Base-by-base conservation (phyloP, 2,797 vertebrate genomes). In the Hybognathus amarus region DNA sequence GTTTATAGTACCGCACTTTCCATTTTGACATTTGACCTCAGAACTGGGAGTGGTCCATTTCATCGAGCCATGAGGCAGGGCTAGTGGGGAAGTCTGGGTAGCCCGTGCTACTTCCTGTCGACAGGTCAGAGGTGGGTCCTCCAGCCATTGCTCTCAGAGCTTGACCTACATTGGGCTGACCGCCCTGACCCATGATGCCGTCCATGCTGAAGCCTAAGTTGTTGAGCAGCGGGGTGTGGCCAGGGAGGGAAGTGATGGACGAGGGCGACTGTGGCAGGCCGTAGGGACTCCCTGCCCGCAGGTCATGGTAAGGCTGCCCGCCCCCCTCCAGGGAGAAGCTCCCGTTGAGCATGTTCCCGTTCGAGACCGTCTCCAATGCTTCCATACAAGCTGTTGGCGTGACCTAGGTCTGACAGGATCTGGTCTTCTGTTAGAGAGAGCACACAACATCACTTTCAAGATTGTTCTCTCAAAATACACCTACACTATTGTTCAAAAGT, bases 51-150 rank as follows among this genome's bases (percentile, higher is more conserved):
- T 98, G 97, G 95, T 99, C 98, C 98, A 99, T 98, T 92, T 99
- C 98, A 22, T 99, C 98, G 83, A 99, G 96, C 98, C 98, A 99
- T 30, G 98, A 99, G 80, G 96, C 97, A 0, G 98, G 98, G 90
- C 98, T 99, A 83, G 97, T 98, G 88, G 98, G 98, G 94, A 99
- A 99, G 95, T 99, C 98, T 13, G 98, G 98, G 91, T 99, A 99
- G 90, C 98, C 98, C 50, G 98, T 97, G 91, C 98, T 99, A 95
- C 98, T 99, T 59, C 97, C 98, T 17, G 98, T 99, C 73, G 98
- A 99, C 85, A 99, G 97, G 93, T 99, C 98, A 83, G 98, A 99
- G 89, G 96, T 99, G 45, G 97, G 97, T 0, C 97, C 97, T 77
- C 97, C 96, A 0, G 96, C 96, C 96, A 97, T 96, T 90, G 96